Conservation (phyloP, 2,888 invertebrate species). For the Allygus modestus region DNA sequence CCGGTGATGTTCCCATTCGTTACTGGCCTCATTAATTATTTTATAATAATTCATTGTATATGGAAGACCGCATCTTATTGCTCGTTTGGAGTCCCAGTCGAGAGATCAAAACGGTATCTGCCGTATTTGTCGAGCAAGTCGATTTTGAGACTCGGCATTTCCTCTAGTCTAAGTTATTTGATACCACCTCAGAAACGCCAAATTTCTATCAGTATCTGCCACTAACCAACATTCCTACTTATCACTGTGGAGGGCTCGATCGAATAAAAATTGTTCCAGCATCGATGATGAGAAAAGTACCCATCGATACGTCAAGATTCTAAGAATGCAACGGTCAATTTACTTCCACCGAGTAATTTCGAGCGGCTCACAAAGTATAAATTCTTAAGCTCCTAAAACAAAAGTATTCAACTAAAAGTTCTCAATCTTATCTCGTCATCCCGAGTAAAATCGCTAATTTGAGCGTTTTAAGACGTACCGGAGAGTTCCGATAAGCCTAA, state of each 20-base stretch:
- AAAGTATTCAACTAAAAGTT: not conserved
- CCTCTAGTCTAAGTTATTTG: no score
- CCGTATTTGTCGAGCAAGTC: not conserved
- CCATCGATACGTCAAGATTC: no score
- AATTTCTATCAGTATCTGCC: no score
- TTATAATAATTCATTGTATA: slow-evolving; percentile 49
- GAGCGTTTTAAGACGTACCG: not conserved
- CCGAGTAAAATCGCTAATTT: not conserved
- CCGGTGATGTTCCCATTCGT: slow-evolving; percentile 47
- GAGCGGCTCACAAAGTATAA: no score
- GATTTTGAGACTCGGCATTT: no score
- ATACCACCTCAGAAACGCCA: no score
- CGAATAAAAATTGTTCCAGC: no score
- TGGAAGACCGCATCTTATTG: slow-evolving; percentile 46
- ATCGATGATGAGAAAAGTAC: no score
- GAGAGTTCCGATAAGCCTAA: not conserved
- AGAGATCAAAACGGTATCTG: not conserved
- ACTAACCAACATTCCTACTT: no score
- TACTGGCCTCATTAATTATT: slow-evolving; percentile 44
- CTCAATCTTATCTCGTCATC: not conserved
- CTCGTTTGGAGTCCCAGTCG: not conserved
- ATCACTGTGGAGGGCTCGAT: no score
- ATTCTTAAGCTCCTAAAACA: not conserved
- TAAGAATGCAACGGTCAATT: no score
- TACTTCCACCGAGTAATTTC: no score